Percentiles rank a stretch among this genome's conserved stretches.
phyloP scores from a whole-genome alignment of 2,888 invertebrate genomes.

The Pterostichus niger region DNA sequence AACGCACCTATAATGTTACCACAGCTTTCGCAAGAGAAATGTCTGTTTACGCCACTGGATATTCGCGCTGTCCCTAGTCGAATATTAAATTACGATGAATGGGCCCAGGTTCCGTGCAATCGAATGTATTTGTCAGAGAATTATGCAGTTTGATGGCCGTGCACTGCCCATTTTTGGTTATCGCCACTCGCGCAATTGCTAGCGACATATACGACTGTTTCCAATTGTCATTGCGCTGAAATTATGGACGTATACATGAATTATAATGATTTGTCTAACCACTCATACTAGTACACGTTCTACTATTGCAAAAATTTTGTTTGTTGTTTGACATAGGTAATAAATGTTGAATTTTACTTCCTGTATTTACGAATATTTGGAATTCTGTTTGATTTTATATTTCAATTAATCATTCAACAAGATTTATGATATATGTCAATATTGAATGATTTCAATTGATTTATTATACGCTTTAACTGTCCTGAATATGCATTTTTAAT shows the following conservation, averaged over 20 bases:
- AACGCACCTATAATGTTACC: no score
- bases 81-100: slow-evolving; percentile 21
- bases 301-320: background rate
- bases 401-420: slow-evolving; percentile 11
- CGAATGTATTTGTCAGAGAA: slow-evolving; percentile 50
- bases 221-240: slow-evolving; percentile 29
- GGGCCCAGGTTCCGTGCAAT: slow-evolving; percentile 12
- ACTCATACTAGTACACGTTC: background rate
- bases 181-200: slow-evolving; percentile 32
- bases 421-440: slow-evolving; percentile 21
- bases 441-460: background rate
- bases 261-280: slow-evolving; percentile 40
- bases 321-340: slow-evolving; percentile 1
- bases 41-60: background rate
- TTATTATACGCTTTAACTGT: background rate
- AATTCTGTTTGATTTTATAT: slow-evolving; percentile 7
- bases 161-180: slow-evolving; percentile 42
- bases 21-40: background rate
- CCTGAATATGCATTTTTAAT: no score
- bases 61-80: background rate
- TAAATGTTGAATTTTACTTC: slow-evolving; percentile 22
- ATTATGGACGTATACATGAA: slow-evolving; percentile 32
- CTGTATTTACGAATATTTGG: slow-evolving; percentile 5
- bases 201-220: slow-evolving; percentile 10
- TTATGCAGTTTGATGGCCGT: slow-evolving; percentile 38